A percentile compares a stretch with the other conserved stretches of the same genome.
These are phyloP conservation scores for Peromyscus melanophrys DNA, from an alignment of 2,797 vertebrate genomes.

Conservation along the genomic window DNA sequence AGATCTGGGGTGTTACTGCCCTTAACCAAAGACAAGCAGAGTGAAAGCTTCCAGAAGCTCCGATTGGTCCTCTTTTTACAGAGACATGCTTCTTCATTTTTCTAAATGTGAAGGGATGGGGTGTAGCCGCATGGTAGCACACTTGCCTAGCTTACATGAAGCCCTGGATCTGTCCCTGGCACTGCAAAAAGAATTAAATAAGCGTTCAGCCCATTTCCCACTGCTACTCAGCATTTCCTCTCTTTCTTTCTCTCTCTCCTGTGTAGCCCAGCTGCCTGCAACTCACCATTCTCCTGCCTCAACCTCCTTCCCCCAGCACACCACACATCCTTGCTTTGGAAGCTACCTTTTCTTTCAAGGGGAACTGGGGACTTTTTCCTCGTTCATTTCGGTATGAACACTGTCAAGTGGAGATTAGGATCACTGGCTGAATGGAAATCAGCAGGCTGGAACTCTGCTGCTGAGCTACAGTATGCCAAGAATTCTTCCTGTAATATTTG, in stretches of 20 bases:
- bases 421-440: neutral
- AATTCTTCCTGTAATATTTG: neutral
- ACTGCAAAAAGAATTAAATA: neutral
- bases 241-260: neutral
- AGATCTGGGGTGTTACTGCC: neutral
- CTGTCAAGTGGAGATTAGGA: neutral
- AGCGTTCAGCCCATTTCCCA: neutral
- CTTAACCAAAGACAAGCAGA: neutral
- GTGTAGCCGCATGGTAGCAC: neutral
- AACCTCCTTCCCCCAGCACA: neutral
- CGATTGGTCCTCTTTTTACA: neutral
- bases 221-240: no score
- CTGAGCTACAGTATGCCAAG: neutral
- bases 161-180: neutral
- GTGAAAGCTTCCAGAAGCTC: slow-evolving; percentile 22
- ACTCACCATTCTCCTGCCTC: neutral
- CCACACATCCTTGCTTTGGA: neutral
- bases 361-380: neutral
- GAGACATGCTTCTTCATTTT: neutral
- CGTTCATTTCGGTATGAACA: neutral
- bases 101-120: neutral
- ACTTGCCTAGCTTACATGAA: neutral
- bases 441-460: neutral
- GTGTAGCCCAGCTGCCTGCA: neutral
- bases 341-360: neutral